A percentile compares a stretch with the other conserved stretches of the same genome.
Evolutionary conservation across 2,888 invertebrate genomes (phyloP).

Genomic region (Trichogramma evanescens): DNA sequence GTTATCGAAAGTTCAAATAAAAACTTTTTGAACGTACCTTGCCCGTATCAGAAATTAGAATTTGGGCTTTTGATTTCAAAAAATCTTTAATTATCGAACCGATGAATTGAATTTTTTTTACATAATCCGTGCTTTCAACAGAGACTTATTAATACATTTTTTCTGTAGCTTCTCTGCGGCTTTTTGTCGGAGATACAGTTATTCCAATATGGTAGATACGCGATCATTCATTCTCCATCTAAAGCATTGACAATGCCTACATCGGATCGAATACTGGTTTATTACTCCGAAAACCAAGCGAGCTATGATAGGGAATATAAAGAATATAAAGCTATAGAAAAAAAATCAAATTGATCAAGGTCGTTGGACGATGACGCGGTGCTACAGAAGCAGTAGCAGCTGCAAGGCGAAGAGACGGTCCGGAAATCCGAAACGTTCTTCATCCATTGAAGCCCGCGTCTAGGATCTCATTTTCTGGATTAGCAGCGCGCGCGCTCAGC

Average conservation of each 20-base stretch:
- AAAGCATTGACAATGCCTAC: slow-evolving; percentile 1
- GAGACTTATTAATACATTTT: no score
- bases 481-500: slow-evolving; percentile 17
- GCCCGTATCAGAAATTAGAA: no score
- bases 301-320: no score
- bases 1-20: no score
- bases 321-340: background rate
- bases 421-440: slow-evolving; percentile 14
- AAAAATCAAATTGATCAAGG: slow-evolving; percentile 16
- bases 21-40: no score
- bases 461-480: slow-evolving; percentile 33
- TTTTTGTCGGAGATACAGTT: slow-evolving; percentile 15
- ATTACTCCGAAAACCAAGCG: slow-evolving; percentile 6
- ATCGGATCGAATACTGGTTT: slow-evolving; percentile 12
- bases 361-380: no score
- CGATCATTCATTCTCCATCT: no score
- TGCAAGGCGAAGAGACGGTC: background rate
- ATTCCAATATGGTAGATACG: slow-evolving; percentile 8
- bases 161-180: no score
- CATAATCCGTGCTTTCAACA: slow-evolving; percentile 6
- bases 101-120: slow-evolving; percentile 7
- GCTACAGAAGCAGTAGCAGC: no score
- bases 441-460: slow-evolving; percentile 19
- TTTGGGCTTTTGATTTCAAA: no score
- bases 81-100: background rate